Base-by-base conservation (phyloP, 2,797 vertebrate species). In the Sebastes aleutianus region DNA sequence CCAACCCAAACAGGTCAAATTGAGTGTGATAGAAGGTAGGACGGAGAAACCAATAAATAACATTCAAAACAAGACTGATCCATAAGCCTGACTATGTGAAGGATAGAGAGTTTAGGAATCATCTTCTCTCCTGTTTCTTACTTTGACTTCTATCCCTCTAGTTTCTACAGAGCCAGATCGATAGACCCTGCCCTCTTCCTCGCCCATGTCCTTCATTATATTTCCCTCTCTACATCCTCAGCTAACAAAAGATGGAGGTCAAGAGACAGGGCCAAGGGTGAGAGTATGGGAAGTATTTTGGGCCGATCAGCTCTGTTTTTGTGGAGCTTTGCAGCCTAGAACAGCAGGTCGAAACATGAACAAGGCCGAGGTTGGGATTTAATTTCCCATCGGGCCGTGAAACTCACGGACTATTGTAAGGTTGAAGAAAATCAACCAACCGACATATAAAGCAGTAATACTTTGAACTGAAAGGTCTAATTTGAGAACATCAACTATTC, bases 371-470 rank as follows among this genome's bases (percentile, higher is more conserved):
- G 63, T 32, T 8, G 4, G 13, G 32, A 54, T 29, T 80, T 70
- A 36, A 84, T 84, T 87, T 83, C 80, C 78, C 82, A 50, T 2
- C 1, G 29, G 73, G 31, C 11, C 20, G n/a, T 22, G 43, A 69
- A 84, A 47, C 66, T 9, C 7, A 1, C 10, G 1, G n/a, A 54
- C 8, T 14, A 12, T 5, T 32, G 57, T 18, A 8, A 62, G 31
- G 31, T n/a, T 24, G 27, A 27, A 50, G 18, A n/a, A 66, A n/a
- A 56, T 16, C 27, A 59, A 10, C 18, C 20, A 43, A 43, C 39
- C 13, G 39, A 14, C 39, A 11, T 27, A 16, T 32, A 18, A 61
- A 26, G 6, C 1, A 8, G 8, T 3, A 27, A 20, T 22, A 20
- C 43, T 50, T 18, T 50, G 43, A 65, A 50, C 8, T 26, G 18